Conservation (phyloP, 1,140 invertebrate species). For the Sycobia sp. region DNA sequence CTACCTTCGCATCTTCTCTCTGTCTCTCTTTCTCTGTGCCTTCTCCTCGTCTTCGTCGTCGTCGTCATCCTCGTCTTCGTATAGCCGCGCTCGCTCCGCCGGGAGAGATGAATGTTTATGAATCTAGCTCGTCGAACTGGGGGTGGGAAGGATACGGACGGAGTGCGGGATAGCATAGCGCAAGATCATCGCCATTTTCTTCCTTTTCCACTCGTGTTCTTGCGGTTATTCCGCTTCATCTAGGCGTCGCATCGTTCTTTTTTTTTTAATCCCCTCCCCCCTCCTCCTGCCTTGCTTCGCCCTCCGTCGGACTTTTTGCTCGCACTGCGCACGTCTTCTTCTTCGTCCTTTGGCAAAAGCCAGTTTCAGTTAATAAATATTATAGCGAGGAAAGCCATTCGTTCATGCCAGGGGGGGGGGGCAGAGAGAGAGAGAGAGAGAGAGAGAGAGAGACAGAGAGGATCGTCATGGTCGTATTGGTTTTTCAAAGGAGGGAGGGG, state of each 20-base stretch:
- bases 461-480: too few relatives aligned
- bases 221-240: not conserved
- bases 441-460: too few relatives aligned
- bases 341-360: not conserved
- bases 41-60: not conserved
- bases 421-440: too few relatives aligned
- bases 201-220: not conserved
- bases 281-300: not conserved
- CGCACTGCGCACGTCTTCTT: too few relatives aligned
- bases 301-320: not conserved
- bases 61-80: not conserved
- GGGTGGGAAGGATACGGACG: too few relatives aligned
- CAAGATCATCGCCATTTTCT: not conserved
- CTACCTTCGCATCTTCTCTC: not conserved
- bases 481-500: too few relatives aligned
- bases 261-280: not conserved
- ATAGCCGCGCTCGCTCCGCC: not conserved
- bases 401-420: too few relatives aligned
- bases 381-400: slow-evolving; percentile 4
- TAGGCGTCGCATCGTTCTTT: not conserved
- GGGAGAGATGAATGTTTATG: slow-evolving; percentile 30
- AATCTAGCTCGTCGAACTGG: slow-evolving; percentile 27
- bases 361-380: slow-evolving; percentile 26
- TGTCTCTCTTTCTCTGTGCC: not conserved
- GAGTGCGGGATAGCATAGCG: too few relatives aligned